A percentile compares a stretch with the other conserved stretches of the same genome.
Conservation (phyloP, 2,797 vertebrate species). For the Pangasius larnaudii region DNA sequence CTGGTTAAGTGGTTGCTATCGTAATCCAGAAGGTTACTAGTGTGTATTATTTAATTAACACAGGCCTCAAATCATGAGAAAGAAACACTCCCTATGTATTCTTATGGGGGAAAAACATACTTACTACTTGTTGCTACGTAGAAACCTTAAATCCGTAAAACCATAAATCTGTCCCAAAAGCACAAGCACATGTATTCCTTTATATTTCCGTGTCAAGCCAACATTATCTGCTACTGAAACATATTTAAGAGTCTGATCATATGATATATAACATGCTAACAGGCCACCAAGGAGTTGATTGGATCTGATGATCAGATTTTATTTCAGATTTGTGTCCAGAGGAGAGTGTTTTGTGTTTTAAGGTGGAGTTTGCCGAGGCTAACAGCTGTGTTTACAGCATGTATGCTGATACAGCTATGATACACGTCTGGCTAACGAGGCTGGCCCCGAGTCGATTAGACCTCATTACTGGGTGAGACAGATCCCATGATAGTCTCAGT, state of each 20-base stretch:
- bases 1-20: not conserved
- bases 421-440: conserved; percentile 44
- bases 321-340: not conserved
- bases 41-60: not conserved
- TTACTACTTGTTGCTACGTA: not conserved
- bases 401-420: conserved; percentile 43
- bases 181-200: not conserved
- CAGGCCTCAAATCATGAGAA: not conserved
- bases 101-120: not conserved
- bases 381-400: conserved; percentile 33
- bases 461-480: conserved; percentile 45
- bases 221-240: not conserved
- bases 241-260: not conserved
- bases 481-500: conserved; percentile 39
- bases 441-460: conserved; percentile 31
- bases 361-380: conserved; percentile 16
- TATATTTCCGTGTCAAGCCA: not conserved
- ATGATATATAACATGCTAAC: not conserved
- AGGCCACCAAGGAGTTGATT: not conserved
- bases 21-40: not conserved
- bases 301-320: not conserved
- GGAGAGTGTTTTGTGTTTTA: not conserved
- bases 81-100: not conserved
- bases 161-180: not conserved
- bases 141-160: not conserved